A percentile compares a stretch with the other conserved stretches of the same genome.
These are phyloP conservation scores for Sebastes elongatus DNA, from an alignment of 2,797 vertebrate genomes.

Conservation along the genomic window DNA sequence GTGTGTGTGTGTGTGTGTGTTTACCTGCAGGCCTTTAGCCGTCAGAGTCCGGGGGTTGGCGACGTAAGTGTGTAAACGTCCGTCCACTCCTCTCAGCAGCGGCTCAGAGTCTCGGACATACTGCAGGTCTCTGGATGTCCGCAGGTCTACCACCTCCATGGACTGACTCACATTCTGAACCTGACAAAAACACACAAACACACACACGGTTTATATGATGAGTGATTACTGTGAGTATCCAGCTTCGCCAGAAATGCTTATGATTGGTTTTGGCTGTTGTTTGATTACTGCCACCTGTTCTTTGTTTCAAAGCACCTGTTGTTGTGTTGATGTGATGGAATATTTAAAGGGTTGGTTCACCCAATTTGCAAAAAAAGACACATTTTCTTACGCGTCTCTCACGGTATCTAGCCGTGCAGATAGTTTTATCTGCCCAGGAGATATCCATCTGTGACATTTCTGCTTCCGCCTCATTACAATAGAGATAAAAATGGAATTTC, in stretches of 20 bases:
- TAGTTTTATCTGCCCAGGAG: neutral
- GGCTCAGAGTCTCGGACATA: slow-evolving; percentile 95
- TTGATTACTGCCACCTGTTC: slow-evolving; percentile 27
- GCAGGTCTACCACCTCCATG: slow-evolving; percentile 93
- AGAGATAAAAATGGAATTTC: neutral
- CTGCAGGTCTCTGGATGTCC: slow-evolving; percentile 95
- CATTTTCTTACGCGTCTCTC: neutral
- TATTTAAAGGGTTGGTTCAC: neutral
- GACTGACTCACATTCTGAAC: slow-evolving; percentile 98
- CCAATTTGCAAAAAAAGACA: neutral
- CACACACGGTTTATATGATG: slow-evolving; percentile 2
- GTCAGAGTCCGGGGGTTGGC: slow-evolving; percentile 70
- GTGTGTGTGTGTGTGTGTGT: slow-evolving; percentile 83
- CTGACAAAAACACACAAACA: slow-evolving; percentile 70
- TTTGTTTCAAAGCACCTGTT: slow-evolving; percentile 32
- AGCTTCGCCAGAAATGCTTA: neutral
- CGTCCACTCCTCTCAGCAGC: slow-evolving; percentile 91
- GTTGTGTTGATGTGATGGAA: neutral
- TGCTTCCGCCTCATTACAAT: neutral
- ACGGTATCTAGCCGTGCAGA: neutral
- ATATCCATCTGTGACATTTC: neutral
- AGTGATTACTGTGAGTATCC: neutral
- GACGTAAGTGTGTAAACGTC: slow-evolving; percentile 76
- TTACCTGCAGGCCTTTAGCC: slow-evolving; percentile 84
- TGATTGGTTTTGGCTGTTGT: slow-evolving; percentile 15